Evolutionary conservation across 2,797 vertebrate genomes (phyloP).

Genomic region (Acanthopagrus latus): DNA sequence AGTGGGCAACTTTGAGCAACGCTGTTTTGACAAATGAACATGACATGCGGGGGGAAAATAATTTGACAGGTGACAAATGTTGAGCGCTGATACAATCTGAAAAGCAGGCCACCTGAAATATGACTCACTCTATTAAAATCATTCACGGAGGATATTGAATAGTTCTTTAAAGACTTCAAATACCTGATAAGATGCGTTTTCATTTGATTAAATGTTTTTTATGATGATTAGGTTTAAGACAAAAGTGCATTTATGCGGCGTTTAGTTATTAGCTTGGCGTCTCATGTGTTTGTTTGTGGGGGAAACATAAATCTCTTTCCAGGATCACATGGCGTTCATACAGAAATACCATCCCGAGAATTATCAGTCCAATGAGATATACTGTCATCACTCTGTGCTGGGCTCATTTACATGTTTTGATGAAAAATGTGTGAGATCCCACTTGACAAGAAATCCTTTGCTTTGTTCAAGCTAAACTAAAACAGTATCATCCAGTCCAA

Average conservation of each 20-base stretch:
- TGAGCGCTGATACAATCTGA: slow-evolving; percentile 89
- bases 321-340: slow-evolving; percentile 29
- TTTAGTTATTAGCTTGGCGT: slow-evolving; percentile 31
- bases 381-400: slow-evolving; percentile 19
- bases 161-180: slow-evolving; percentile 88
- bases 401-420: slow-evolving; percentile 21
- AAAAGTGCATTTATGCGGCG: slow-evolving; percentile 46
- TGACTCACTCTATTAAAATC: slow-evolving; percentile 90
- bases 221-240: slow-evolving; percentile 71
- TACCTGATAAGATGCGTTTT: slow-evolving; percentile 85
- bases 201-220: slow-evolving; percentile 82
- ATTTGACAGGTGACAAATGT: slow-evolving; percentile 93
- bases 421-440: slow-evolving; percentile 25
- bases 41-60: slow-evolving; percentile 87
- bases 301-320: slow-evolving; percentile 36
- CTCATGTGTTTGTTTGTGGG: slow-evolving; percentile 43
- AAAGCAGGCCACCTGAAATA: slow-evolving; percentile 89
- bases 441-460: slow-evolving; percentile 15
- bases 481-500: slow-evolving; percentile 42
- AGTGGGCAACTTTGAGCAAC: slow-evolving; percentile 81
- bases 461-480: slow-evolving; percentile 33
- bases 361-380: slow-evolving; percentile 15
- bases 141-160: slow-evolving; percentile 90
- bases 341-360: slow-evolving; percentile 25
- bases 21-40: slow-evolving; percentile 89